phyloP scores from a whole-genome alignment of 2,113 vertebrate species.

The Upupa epops region DNA sequence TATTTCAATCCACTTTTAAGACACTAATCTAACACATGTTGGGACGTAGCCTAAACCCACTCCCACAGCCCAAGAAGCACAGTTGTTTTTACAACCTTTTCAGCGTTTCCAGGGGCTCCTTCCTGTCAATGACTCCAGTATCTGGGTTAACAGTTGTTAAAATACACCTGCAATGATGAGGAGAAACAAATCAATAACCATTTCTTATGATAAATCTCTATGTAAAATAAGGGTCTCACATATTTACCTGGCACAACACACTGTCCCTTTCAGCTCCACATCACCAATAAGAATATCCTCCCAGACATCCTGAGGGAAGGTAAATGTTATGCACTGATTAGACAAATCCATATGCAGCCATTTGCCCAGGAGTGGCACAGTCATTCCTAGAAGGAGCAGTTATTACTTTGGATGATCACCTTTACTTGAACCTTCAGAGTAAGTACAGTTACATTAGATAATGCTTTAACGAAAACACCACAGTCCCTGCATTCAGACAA shows the following conservation, averaged over 20 bases:
- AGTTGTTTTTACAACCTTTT: slow-evolving; percentile 79
- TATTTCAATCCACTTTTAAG: background rate
- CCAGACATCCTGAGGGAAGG: slow-evolving; percentile 86
- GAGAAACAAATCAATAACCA: background rate
- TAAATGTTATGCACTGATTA: background rate
- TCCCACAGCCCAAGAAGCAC: background rate
- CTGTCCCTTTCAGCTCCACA: slow-evolving; percentile 79
- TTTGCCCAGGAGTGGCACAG: background rate
- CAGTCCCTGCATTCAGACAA: background rate
- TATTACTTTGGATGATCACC: background rate
- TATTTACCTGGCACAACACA: slow-evolving; percentile 89
- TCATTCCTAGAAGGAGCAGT: background rate
- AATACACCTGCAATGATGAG: slow-evolving; percentile 81
- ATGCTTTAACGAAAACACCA: background rate
- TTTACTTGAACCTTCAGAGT: background rate
- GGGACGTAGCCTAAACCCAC: background rate
- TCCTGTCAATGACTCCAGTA: slow-evolving; percentile 86
- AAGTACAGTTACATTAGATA: background rate
- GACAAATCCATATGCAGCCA: background rate
- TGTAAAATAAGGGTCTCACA: background rate
- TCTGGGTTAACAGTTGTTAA: slow-evolving; percentile 92
- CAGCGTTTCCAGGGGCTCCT: slow-evolving; percentile 91
- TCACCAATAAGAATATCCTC: slow-evolving; percentile 86
- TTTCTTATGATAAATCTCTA: background rate
- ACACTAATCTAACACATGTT: background rate